Conservation (phyloP, 2,797 vertebrate genomes). For the Xerus rutilus region DNA sequence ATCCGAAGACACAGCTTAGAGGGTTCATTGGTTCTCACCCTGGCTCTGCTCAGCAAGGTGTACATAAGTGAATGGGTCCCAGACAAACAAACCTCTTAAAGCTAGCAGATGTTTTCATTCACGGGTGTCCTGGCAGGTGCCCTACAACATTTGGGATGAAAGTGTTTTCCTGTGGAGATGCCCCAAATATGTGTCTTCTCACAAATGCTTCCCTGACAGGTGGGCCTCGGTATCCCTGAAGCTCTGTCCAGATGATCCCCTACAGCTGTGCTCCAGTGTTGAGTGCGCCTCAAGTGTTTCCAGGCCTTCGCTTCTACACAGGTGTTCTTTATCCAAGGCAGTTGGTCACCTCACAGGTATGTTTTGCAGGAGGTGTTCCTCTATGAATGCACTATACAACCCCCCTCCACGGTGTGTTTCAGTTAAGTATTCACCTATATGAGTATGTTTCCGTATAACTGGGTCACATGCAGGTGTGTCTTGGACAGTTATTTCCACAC, state of each 20-base stretch:
- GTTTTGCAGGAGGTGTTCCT: background rate
- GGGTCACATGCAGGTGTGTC: background rate
- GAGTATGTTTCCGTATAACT: background rate
- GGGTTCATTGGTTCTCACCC: background rate
- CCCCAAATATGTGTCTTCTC: background rate
- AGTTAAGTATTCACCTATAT: background rate
- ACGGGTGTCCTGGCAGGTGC: background rate
- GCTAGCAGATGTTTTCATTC: background rate
- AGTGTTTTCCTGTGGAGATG: background rate
- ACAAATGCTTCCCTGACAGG: background rate
- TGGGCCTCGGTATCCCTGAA: background rate
- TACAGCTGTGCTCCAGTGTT: background rate
- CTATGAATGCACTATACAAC: background rate
- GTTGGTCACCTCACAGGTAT: background rate
- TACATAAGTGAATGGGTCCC: background rate
- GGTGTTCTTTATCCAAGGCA: background rate
- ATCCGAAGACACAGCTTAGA: background rate
- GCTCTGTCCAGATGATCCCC: background rate
- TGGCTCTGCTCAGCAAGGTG: background rate
- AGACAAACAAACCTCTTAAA: background rate
- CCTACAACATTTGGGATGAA: background rate
- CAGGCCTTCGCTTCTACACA: background rate
- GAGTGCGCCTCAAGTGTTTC: background rate
- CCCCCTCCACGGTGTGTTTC: background rate
- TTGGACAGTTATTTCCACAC: background rate